Percentiles rank a stretch among this genome's conserved stretches.
These are phyloP conservation scores for Lymantria dispar DNA, from an alignment of 2,888 invertebrate species.

Conservation along the genomic window DNA sequence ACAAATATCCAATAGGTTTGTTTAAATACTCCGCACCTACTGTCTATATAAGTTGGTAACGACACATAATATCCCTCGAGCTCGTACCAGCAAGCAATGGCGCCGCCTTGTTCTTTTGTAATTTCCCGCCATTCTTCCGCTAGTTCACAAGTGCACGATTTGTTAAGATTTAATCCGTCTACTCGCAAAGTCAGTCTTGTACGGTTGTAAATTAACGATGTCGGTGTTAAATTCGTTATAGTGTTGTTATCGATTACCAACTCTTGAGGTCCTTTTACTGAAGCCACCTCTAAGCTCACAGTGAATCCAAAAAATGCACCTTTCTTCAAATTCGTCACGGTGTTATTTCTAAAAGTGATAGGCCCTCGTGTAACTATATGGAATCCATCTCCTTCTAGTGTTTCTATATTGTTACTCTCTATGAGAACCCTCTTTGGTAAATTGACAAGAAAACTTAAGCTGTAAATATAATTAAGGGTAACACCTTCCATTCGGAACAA, in stretches of 20 bases:
- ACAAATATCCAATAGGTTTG: conserved; percentile 75
- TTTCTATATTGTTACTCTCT: conserved; percentile 81
- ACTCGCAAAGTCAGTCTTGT: conserved; percentile 80
- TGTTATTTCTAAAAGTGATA: conserved; percentile 86
- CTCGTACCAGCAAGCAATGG: conserved; percentile 66
- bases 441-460: conserved; percentile 86
- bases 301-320: conserved; percentile 85
- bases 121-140: conserved; percentile 63
- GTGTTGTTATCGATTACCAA: conserved; percentile 85
- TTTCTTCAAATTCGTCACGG: conserved; percentile 78
- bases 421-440: conserved; percentile 84
- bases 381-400: conserved; percentile 85
- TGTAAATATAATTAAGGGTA: conserved; percentile 83
- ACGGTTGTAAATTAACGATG: conserved; percentile 82
- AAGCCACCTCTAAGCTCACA: conserved; percentile 70
- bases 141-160: conserved; percentile 81
- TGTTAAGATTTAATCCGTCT: conserved; percentile 82
- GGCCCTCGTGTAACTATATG: conserved; percentile 83
- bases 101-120: conserved; percentile 59
- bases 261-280: conserved; percentile 69
- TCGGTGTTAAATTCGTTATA: conserved; percentile 77
- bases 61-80: conserved; percentile 63
- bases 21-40: conserved; percentile 67
- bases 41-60: conserved; percentile 64
- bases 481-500: conserved; percentile 86